phyloP scores from a whole-genome alignment of 2,888 invertebrate genomes.

The Calephelis perditalis region DNA sequence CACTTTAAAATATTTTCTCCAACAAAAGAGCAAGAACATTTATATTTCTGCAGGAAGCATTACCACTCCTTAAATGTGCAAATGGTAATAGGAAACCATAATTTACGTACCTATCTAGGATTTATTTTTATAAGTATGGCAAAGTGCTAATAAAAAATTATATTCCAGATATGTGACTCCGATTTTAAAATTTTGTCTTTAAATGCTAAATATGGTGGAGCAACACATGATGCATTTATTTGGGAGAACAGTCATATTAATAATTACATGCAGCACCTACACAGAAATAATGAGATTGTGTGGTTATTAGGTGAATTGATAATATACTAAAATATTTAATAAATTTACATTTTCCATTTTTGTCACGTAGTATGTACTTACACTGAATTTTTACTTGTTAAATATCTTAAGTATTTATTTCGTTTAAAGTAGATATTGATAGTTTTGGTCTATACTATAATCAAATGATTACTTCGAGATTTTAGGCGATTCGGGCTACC shows the following conservation, averaged over 20 bases:
- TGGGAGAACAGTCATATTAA: slow-evolving; percentile 18
- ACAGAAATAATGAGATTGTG: slow-evolving; percentile 13
- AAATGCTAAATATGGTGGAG: slow-evolving; percentile 22
- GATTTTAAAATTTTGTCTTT: slow-evolving; percentile 18
- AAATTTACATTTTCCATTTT: slow-evolving; percentile 1
- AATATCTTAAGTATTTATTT: not conserved
- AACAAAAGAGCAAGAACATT: slow-evolving; percentile 20
- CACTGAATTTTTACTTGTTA: not conserved
- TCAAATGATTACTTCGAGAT: not conserved
- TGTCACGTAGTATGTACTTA: too few relatives aligned
- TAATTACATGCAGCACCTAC: slow-evolving; percentile 16
- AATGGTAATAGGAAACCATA: not conserved
- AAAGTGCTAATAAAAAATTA: too few relatives aligned
- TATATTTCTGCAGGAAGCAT: too few relatives aligned
- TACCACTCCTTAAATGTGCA: slow-evolving; percentile 6
- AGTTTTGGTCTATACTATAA: not conserved
- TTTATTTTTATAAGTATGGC: too few relatives aligned
- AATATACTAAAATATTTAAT: not conserved
- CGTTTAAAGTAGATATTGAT: not conserved
- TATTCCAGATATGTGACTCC: slow-evolving; percentile 21
- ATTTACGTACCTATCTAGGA: too few relatives aligned
- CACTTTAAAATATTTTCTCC: slow-evolving; percentile 23
- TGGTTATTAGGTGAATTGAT: slow-evolving; percentile 2
- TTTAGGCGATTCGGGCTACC: slow-evolving; percentile 10
- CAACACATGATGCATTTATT: slow-evolving; percentile 20